These are phyloP conservation scores for Muschampia plurimacula DNA, from an alignment of 2,888 invertebrate genomes.

Conservation along the genomic window DNA sequence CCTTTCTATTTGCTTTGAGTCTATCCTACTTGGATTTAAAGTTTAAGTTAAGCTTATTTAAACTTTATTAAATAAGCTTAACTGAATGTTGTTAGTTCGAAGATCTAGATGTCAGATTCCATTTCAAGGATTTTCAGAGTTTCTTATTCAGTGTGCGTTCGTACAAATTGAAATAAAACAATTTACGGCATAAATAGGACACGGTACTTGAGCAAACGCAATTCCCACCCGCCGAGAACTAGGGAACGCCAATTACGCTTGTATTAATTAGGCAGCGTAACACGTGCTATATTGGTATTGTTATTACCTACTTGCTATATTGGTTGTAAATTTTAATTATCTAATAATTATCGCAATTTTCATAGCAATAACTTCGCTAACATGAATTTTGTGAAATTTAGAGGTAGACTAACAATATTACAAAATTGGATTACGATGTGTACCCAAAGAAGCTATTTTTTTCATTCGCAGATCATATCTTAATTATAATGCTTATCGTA, in stretches of 20 bases:
- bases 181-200: slow-evolving; percentile 26
- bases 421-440: too few species aligned
- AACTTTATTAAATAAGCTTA: slow-evolving; percentile 11
- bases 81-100: not conserved
- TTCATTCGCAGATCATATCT: too few species aligned
- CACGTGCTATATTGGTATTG: slow-evolving; percentile 23
- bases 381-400: too few species aligned
- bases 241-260: slow-evolving; percentile 29
- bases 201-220: slow-evolving; percentile 11
- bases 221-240: slow-evolving; percentile 23
- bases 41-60: not conserved
- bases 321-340: not conserved
- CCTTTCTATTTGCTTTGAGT: too few species aligned
- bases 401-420: too few species aligned
- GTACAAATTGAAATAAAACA: slow-evolving; percentile 32
- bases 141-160: slow-evolving; percentile 12
- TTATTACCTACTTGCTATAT: not conserved
- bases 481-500: too few species aligned
- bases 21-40: too few species aligned
- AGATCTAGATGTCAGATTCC: slow-evolving; percentile 5
- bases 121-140: not conserved
- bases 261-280: slow-evolving; percentile 29
- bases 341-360: not conserved
- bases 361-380: too few species aligned
- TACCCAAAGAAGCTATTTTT: too few species aligned